A percentile compares a stretch with the other conserved stretches of the same genome.
Evolutionary conservation across 2,888 invertebrate genomes (phyloP).

Genomic region (Geophilus truncorum): DNA sequence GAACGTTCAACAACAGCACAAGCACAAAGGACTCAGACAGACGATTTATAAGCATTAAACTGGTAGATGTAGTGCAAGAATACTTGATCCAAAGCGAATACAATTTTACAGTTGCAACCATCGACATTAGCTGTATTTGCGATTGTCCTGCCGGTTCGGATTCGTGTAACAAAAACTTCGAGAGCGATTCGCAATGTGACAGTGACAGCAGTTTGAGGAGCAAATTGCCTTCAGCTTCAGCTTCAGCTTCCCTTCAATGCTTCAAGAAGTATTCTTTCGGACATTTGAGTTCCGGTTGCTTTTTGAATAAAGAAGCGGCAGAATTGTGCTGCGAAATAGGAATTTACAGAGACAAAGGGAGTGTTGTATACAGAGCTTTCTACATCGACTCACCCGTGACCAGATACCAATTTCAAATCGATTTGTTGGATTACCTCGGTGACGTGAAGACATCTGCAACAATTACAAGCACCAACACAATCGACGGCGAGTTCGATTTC

Average conservation of each 20-base stretch:
- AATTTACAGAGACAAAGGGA: not conserved
- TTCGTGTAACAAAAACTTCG: not conserved
- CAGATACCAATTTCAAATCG: not conserved
- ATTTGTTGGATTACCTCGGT: not conserved
- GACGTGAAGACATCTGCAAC: not conserved
- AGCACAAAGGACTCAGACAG: not conserved
- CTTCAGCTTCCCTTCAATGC: not conserved
- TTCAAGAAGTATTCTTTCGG: not conserved
- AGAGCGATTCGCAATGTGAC: not conserved
- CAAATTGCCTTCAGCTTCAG: too few relatives aligned
- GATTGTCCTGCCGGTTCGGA: not conserved
- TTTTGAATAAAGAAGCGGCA: not conserved
- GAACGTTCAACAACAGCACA: not conserved
- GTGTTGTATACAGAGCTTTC: not conserved
- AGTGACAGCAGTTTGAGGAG: too few relatives aligned
- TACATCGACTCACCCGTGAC: not conserved
- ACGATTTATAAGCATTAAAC: not conserved
- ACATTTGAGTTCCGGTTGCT: not conserved
- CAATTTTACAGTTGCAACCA: not conserved
- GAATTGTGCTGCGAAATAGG: not conserved
- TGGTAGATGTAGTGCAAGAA: not conserved
- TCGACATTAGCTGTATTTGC: not conserved
- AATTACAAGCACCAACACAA: not conserved
- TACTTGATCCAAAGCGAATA: not conserved
- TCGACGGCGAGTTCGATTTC: not conserved